A percentile compares a stretch with the other conserved stretches of the same genome.
Conservation (phyloP, 2,888 invertebrate species). For the Cenopis cana region DNA sequence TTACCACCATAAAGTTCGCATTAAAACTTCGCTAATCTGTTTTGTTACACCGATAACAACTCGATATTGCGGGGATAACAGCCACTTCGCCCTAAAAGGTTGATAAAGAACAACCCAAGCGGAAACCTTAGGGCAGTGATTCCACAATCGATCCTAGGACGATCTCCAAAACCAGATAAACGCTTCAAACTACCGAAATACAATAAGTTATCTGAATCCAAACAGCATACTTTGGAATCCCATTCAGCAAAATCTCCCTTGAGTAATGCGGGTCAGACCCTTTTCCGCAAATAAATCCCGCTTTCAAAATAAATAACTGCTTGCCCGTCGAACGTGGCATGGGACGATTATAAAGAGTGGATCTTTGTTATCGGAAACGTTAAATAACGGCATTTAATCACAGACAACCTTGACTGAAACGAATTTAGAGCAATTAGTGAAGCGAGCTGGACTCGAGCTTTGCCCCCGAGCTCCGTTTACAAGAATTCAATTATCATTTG, state of each 20-base stretch:
- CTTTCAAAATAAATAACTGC: slow-evolving; percentile 78
- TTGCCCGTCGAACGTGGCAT: slow-evolving; percentile 52
- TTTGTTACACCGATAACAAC: slow-evolving; percentile 8
- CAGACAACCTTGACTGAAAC: slow-evolving; percentile 46
- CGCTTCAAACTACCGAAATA: slow-evolving; percentile 59
- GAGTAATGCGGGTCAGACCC: slow-evolving; percentile 80
- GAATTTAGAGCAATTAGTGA: slow-evolving; percentile 50
- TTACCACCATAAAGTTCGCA: not conserved
- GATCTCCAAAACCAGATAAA: slow-evolving; percentile 44
- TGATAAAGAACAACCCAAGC: slow-evolving; percentile 3
- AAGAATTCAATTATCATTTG: slow-evolving; percentile 41
- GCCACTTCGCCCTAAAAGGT: slow-evolving; percentile 8
- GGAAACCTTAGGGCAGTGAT: slow-evolving; percentile 22
- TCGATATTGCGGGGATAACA: not conserved
- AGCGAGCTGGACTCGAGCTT: slow-evolving; percentile 44
- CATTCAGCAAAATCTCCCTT: slow-evolving; percentile 78
- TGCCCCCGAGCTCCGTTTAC: slow-evolving; percentile 27
- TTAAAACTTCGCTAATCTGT: not conserved
- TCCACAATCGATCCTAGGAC: slow-evolving; percentile 9
- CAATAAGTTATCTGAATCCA: slow-evolving; percentile 72
- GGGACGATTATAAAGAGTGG: slow-evolving; percentile 59
- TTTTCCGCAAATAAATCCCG: slow-evolving; percentile 79
- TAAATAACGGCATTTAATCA: slow-evolving; percentile 51
- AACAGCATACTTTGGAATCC: slow-evolving; percentile 74
- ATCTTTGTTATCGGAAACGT: slow-evolving; percentile 61